These are phyloP conservation scores for Carabus problematicus DNA, from an alignment of 2,888 invertebrate species.

Conservation along the genomic window DNA sequence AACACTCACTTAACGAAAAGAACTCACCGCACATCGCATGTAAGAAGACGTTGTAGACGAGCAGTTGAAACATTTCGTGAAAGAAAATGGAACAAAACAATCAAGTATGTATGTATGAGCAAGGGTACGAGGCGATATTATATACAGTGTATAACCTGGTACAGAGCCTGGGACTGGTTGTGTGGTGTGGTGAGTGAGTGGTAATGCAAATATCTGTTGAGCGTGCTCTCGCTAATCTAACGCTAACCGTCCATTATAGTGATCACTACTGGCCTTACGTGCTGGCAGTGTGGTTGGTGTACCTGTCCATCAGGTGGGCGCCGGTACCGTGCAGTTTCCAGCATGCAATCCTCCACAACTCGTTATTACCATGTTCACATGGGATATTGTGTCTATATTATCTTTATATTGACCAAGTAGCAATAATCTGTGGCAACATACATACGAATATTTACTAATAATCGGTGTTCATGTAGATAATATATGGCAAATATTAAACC, in stretches of 20 bases:
- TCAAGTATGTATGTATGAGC: neutral
- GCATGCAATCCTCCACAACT: slow-evolving; percentile 3
- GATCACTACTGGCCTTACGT: slow-evolving; percentile 41
- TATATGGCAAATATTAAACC: too few relatives aligned
- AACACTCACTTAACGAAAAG: slow-evolving; percentile 28
- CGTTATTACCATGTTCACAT: too few relatives aligned
- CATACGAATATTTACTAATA: too few relatives aligned
- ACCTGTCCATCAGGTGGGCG: slow-evolving; percentile 29
- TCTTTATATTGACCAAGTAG: too few relatives aligned
- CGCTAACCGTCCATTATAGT: slow-evolving; percentile 30
- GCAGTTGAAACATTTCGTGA: neutral
- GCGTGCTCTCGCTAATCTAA: slow-evolving; percentile 11
- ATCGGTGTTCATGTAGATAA: too few relatives aligned
- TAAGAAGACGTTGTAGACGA: neutral
- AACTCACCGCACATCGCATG: neutral
- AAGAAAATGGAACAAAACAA: neutral
- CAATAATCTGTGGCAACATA: too few relatives aligned
- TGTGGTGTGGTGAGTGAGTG: neutral
- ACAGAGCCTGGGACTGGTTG: neutral
- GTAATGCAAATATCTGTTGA: slow-evolving; percentile 24
- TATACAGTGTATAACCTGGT: neutral
- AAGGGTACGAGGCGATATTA: neutral
- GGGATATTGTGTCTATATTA: too few relatives aligned
- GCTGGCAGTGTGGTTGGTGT: slow-evolving; percentile 20
- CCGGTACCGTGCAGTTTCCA: slow-evolving; percentile 12